Evolutionary conservation across 1,140 invertebrate species (phyloP).

Genomic region (Pemphigus obesinymphae): DNA sequence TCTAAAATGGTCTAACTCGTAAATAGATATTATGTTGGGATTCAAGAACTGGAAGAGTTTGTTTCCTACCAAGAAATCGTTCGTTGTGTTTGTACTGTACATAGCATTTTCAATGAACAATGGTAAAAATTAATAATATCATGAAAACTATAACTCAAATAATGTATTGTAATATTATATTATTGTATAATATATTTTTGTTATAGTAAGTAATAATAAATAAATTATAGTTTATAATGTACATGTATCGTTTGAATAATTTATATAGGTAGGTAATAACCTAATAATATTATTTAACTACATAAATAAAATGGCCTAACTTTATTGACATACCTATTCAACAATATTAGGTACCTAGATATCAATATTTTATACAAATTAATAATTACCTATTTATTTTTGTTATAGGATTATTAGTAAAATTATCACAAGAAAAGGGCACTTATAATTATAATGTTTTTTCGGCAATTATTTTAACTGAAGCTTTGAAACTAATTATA

Average conservation of each 20-base stretch:
- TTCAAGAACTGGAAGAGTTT: constrained; percentile 49
- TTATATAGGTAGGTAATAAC: too few relatives aligned
- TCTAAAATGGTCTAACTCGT: neutral
- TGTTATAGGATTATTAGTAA: constrained; percentile 78
- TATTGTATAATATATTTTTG: neutral
- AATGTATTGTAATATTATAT: neutral
- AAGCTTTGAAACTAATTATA: constrained; percentile 76
- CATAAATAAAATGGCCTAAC: too few relatives aligned
- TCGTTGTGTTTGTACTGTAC: constrained; percentile 75
- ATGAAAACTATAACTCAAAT: neutral
- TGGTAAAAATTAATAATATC: constrained; percentile 55
- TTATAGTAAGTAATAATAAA: too few relatives aligned
- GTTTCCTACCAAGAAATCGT: constrained; percentile 73
- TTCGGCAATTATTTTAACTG: constrained; percentile 81
- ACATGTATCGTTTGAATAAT: too few relatives aligned
- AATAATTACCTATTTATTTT: constrained; percentile 1
- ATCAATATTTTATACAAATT: neutral
- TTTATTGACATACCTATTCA: neutral
- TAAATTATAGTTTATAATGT: too few relatives aligned
- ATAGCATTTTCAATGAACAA: constrained; percentile 77
- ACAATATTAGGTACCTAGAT: neutral
- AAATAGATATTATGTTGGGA: neutral
- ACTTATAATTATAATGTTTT: constrained; percentile 82
- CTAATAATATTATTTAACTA: too few relatives aligned
- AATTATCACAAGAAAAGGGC: constrained; percentile 74